phyloP scores from a whole-genome alignment of 2,113 vertebrate species.

The Dromiciops gliroides region DNA sequence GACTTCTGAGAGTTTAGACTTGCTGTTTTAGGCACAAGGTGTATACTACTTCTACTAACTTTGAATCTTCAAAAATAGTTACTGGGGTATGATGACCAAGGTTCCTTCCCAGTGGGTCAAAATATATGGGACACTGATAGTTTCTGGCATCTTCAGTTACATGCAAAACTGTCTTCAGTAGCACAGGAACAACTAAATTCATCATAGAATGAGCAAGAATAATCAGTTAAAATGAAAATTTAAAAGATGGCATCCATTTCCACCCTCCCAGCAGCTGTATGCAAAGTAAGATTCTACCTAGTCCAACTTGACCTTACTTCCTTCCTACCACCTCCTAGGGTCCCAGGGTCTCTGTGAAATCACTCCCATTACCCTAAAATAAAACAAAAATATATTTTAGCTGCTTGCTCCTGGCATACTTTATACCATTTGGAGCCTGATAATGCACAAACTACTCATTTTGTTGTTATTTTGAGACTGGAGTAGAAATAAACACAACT shows the following conservation, averaged over 20 bases:
- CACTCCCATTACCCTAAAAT: neutral
- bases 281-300: neutral
- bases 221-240: neutral
- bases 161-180: neutral
- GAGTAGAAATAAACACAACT: neutral
- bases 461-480: neutral
- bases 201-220: neutral
- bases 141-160: neutral
- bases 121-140: neutral
- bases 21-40: neutral
- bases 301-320: neutral
- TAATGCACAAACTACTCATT: neutral
- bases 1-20: neutral
- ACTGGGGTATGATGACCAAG: neutral
- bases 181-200: neutral
- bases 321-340: neutral
- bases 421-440: neutral
- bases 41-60: neutral
- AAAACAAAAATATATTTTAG: neutral
- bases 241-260: neutral
- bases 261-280: neutral
- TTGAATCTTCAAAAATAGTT: neutral
- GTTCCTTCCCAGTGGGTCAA: neutral
- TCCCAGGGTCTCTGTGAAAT: neutral
- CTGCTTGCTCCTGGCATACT: neutral